phyloP scores from a whole-genome alignment of 2,113 vertebrate species.

The Pedionomus torquatus region DNA sequence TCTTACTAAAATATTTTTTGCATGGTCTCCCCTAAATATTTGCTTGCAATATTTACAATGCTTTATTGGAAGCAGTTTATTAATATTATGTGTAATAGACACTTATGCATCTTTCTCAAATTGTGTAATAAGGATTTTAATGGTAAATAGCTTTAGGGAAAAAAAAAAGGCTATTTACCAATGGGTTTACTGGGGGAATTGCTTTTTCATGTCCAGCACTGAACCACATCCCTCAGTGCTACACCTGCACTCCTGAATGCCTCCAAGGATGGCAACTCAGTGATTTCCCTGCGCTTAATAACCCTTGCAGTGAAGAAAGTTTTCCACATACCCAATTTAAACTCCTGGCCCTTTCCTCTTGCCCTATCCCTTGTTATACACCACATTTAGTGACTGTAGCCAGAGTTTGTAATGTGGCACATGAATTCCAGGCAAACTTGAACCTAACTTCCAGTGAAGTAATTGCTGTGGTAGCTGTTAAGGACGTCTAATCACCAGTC shows the following conservation, averaged over 20 bases:
- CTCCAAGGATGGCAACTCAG: neutral
- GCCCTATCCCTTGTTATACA: too few relatives aligned
- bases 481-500: neutral
- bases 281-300: neutral
- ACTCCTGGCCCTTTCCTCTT: neutral
- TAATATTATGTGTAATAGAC: neutral
- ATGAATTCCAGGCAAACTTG: neutral
- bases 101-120: neutral
- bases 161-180: neutral
- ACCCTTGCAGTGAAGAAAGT: neutral
- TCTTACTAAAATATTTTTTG: neutral
- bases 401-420: neutral
- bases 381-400: neutral
- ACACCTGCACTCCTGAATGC: neutral
- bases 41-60: neutral
- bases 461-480: neutral
- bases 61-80: neutral
- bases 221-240: neutral
- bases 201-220: neutral
- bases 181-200: neutral
- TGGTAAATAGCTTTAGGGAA: neutral
- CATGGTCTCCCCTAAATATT: neutral
- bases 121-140: neutral
- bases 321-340: neutral
- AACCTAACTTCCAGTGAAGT: neutral